These are phyloP conservation scores for Bombycilla garrulus DNA, from an alignment of 2,113 vertebrate species.

Conservation along the genomic window DNA sequence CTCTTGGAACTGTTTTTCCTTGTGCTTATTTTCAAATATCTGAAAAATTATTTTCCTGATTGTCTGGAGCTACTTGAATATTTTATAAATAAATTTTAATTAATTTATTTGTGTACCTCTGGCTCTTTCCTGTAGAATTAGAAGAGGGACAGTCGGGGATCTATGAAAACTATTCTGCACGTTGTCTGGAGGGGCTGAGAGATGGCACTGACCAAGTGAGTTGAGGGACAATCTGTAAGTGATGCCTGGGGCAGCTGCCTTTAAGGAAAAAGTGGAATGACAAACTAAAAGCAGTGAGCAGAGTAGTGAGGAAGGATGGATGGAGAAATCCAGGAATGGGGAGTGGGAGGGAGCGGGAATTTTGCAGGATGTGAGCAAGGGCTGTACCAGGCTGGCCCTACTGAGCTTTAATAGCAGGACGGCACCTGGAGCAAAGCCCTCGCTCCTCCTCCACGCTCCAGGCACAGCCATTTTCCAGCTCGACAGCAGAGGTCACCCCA, in stretches of 20 bases:
- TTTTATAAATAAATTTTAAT: conserved; percentile 44
- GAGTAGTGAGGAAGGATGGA: not conserved
- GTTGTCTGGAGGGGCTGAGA: not conserved
- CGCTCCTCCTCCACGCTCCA: accelerated
- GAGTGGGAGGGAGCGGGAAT: not conserved
- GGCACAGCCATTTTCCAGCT: not conserved
- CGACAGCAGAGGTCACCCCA: conserved; percentile 42
- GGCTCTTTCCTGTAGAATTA: not conserved
- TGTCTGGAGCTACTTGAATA: not conserved
- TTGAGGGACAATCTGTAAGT: not conserved
- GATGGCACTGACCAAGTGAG: not conserved
- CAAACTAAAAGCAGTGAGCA: not conserved
- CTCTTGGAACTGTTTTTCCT: not conserved
- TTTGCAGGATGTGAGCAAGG: not conserved
- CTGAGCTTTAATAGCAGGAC: not conserved
- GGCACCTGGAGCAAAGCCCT: not conserved
- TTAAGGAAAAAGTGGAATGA: not conserved
- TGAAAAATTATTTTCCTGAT: not conserved
- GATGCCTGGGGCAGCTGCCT: not conserved
- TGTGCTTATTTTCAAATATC: not conserved
- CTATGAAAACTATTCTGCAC: not conserved
- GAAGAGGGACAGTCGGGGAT: not conserved
- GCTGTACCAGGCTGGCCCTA: not conserved
- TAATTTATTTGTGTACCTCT: not conserved
- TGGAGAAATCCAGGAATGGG: not conserved